These are phyloP conservation scores for Drosophila macrothrix DNA, from an alignment of 2,888 invertebrate genomes.

Conservation along the genomic window DNA sequence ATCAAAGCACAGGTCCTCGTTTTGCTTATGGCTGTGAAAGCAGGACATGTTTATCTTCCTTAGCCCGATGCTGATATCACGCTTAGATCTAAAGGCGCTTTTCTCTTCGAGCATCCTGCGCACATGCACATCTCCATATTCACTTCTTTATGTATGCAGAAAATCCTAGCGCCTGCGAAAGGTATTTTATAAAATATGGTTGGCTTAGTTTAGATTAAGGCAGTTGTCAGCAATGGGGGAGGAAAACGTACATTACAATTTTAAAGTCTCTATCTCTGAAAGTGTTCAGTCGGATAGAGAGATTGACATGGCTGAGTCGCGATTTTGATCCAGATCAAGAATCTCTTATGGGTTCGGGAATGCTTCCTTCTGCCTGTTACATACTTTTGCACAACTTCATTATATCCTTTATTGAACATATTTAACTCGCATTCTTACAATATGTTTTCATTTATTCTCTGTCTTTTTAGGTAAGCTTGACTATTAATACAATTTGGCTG, in stretches of 20 bases:
- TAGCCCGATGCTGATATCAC: background rate
- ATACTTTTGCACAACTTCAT: background rate
- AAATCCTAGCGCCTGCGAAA: background rate
- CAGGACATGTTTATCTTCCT: background rate
- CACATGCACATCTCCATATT: background rate
- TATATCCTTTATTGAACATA: background rate
- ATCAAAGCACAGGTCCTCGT: background rate
- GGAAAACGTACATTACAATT: background rate
- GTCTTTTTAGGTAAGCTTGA: constrained; percentile 37
- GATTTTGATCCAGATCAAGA: background rate
- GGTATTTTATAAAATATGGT: background rate
- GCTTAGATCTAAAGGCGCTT: background rate
- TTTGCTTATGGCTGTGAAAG: background rate
- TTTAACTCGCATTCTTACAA: background rate
- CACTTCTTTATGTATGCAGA: background rate
- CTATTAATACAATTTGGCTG: background rate
- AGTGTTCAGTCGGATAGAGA: background rate
- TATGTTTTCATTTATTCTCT: constrained; percentile 13
- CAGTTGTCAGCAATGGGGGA: background rate
- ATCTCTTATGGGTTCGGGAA: background rate
- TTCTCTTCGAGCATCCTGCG: background rate
- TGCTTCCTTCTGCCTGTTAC: background rate
- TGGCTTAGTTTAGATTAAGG: background rate
- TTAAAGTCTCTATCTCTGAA: background rate
- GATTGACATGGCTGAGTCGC: too few species aligned